Percentiles rank a stretch among this genome's conserved stretches.
These are phyloP conservation scores for Tinea semifulvella DNA, from an alignment of 2,888 invertebrate genomes.

Conservation along the genomic window DNA sequence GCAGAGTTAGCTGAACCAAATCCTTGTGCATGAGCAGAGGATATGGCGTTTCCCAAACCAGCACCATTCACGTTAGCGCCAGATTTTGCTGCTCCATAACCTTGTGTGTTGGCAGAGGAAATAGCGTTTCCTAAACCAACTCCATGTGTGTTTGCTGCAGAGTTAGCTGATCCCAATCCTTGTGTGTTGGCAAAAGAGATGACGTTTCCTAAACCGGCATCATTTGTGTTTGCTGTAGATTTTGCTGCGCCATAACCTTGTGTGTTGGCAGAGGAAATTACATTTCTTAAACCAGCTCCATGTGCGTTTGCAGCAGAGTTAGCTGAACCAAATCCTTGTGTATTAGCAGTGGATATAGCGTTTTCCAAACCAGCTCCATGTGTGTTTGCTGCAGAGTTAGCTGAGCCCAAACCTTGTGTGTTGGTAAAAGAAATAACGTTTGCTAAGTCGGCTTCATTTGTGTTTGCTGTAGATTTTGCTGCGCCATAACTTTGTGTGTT, in stretches of 20 bases:
- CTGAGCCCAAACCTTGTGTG: conserved; percentile 34
- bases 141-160: conserved; percentile 32
- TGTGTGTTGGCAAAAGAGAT: conserved; percentile 15
- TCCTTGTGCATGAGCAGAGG: conserved; percentile 21
- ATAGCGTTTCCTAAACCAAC: conserved; percentile 37
- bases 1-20: conserved; percentile 27
- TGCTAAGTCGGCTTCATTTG: conserved; percentile 18
- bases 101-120: conserved; percentile 6
- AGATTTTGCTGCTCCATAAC: conserved; percentile 8
- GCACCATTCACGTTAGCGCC: conserved; percentile 8
- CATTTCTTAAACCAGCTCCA: conserved; percentile 22
- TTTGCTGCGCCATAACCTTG: conserved; percentile 24
- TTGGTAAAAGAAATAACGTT: conserved; percentile 30
- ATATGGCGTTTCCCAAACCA: conserved; percentile 25
- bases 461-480: conserved; percentile 27
- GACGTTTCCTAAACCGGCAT: conserved; percentile 20
- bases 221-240: conserved; percentile 14
- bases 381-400: conserved; percentile 36
- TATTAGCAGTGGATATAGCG: conserved; percentile 17
- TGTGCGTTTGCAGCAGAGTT: conserved; percentile 38
- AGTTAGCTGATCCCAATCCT: conserved; percentile 17
- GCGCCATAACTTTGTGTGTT: conserved; percentile 11
- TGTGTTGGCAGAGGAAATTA: conserved; percentile 25
- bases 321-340: conserved; percentile 27
- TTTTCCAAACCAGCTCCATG: conserved; percentile 29